Percentiles rank a stretch among this genome's conserved stretches.
Evolutionary conservation across 1,140 invertebrate species (phyloP).

Genomic region (Drosophila albomicans): DNA sequence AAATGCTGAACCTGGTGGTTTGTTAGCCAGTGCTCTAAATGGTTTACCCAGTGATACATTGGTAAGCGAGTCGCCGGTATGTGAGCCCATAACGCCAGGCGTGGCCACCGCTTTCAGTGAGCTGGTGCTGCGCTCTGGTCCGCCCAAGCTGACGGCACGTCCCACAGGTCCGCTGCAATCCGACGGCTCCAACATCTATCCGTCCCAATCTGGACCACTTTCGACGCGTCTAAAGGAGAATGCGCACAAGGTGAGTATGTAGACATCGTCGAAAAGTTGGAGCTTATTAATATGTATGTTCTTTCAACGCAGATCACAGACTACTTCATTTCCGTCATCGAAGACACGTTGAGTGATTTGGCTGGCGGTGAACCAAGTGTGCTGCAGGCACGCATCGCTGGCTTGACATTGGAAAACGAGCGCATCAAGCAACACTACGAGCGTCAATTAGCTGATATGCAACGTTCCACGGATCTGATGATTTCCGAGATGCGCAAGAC

Average conservation of each 20-base stretch:
- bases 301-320: conserved; percentile 83
- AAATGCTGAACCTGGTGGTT: conserved; percentile 20
- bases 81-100: conserved; percentile 66
- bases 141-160: conserved; percentile 84
- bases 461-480: conserved; percentile 84
- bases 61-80: conserved; percentile 29
- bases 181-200: conserved; percentile 79
- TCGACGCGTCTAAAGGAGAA: conserved; percentile 84
- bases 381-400: conserved; percentile 86
- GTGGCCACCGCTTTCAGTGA: conserved; percentile 80
- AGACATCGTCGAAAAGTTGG: no score
- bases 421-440: conserved; percentile 87
- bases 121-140: conserved; percentile 72
- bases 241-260: conserved; percentile 85
- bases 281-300: background rate
- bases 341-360: conserved; percentile 87
- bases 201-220: conserved; percentile 84
- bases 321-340: conserved; percentile 86
- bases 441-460: conserved; percentile 85
- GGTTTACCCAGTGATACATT: conserved; percentile 47
- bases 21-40: conserved; percentile 61
- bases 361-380: conserved; percentile 80
- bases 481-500: conserved; percentile 88
- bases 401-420: conserved; percentile 88
- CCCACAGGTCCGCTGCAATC: conserved; percentile 83